These are phyloP conservation scores for Notocelia uddmanniana DNA, from an alignment of 2,888 invertebrate genomes.

Conservation along the genomic window DNA sequence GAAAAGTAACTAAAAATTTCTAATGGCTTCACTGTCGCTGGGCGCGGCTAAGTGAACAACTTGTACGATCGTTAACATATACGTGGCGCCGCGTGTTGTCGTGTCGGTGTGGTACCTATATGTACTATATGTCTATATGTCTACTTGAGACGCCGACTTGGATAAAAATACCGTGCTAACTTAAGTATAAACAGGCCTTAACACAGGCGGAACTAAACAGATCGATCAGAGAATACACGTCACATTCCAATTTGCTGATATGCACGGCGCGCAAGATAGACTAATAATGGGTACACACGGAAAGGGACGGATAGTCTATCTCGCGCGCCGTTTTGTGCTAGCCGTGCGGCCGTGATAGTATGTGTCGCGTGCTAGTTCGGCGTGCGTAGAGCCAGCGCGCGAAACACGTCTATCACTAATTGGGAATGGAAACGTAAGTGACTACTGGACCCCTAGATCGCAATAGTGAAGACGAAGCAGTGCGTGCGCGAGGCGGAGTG, in stretches of 20 bases:
- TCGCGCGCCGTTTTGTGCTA: too few relatives aligned
- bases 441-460: slow-evolving; percentile 58
- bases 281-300: too few relatives aligned
- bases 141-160: too few relatives aligned
- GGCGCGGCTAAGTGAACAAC: background rate
- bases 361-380: background rate
- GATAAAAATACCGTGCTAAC: too few relatives aligned
- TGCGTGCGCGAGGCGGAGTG: slow-evolving; percentile 69
- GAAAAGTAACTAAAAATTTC: background rate
- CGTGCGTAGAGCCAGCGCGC: background rate
- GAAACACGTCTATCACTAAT: too few relatives aligned
- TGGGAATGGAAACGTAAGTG: background rate
- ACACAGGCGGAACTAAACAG: background rate
- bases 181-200: background rate
- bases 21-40: background rate
- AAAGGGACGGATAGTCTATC: too few relatives aligned
- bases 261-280: too few relatives aligned
- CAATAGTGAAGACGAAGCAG: slow-evolving; percentile 73
- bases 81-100: background rate
- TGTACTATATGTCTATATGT: too few relatives aligned
- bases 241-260: background rate
- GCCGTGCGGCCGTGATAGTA: too few relatives aligned
- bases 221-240: background rate
- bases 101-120: too few relatives aligned
- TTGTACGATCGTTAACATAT: background rate